Base-by-base conservation (phyloP, 1,140 invertebrate species). In the Achroia grisella region DNA sequence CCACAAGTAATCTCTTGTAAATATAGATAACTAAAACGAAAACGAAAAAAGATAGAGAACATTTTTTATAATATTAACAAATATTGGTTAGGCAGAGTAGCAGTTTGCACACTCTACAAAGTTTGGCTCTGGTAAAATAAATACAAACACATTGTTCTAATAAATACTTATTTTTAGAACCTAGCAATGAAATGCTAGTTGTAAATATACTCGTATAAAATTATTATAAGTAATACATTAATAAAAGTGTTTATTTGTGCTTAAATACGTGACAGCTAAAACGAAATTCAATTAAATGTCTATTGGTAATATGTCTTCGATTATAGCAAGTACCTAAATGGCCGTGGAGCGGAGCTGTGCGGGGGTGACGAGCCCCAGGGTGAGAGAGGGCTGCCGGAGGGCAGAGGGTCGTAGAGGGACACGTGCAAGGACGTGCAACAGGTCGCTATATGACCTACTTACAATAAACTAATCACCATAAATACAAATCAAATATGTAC, bases 371-470 rank as follows among this genome's bases (percentile, higher is more conserved):
- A 28, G 17, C 17, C 2, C 17, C 17, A 23, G 44, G 48, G 41
- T 13, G 45, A 28, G 39, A 33, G 45, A 23, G 14, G 10, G 46
- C 17, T 9, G 40, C 29, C 15, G 30, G 35, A 8, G 23, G 40
- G 33, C 1, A 35, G 8, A 39, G 39, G 41, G 14, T 37, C 14
- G 35, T 10, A 23, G n/a, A n/a, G 35, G 48, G 48, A 29, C 36
- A 44, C 48, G 32, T 29, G 51, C 48, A 44, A 52, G 48, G 43
- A 58, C 55, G 49, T 54, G 61, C 63, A 67, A 67, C 63, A 70
- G 61, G 67, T 70, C 54, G 43, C 50, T 37, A 40, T 45, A 58
- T 62, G 62, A 70, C 60, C 63, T 67, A 70, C 60, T 70, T 67
- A 52, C 48, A 44, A 52, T 45, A 45, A 48, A 62, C 41, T 52